Evolutionary conservation across 2,797 vertebrate species (phyloP).

Genomic region (Mallotus villosus): DNA sequence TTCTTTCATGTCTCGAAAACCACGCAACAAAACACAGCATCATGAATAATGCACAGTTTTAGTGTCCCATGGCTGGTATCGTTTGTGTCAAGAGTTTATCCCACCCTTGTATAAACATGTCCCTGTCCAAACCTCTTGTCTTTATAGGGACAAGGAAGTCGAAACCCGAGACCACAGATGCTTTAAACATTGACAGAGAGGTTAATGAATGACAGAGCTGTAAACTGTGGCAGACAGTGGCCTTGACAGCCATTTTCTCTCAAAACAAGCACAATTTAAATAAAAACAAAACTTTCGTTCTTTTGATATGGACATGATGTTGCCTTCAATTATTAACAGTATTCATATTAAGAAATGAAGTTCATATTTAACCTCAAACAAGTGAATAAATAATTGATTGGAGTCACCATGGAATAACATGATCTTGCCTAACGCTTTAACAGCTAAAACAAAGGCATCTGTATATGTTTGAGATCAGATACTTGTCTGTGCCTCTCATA

Average conservation of each 20-base stretch:
- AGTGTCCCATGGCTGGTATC: neutral
- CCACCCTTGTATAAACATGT: neutral
- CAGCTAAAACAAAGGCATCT: no score
- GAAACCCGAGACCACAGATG: neutral
- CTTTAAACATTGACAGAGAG: slow-evolving; percentile 10
- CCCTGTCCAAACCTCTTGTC: no score
- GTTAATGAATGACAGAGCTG: slow-evolving; percentile 11
- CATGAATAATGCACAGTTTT: neutral
- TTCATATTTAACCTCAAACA: no score
- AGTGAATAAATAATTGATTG: no score
- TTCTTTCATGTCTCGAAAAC: neutral
- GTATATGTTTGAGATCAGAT: neutral
- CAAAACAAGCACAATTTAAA: neutral
- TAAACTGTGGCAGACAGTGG: no score
- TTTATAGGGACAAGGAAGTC: neutral
- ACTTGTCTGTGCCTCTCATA: neutral
- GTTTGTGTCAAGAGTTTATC: neutral
- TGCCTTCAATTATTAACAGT: no score
- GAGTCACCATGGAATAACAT: no score
- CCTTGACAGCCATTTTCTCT: neutral
- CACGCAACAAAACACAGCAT: neutral
- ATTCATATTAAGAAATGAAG: no score
- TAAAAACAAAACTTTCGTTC: neutral
- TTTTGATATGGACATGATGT: no score
- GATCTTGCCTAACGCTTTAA: no score